A percentile compares a stretch with the other conserved stretches of the same genome.
Evolutionary conservation across 2,888 invertebrate species (phyloP).

Genomic region (Dascillus cervinus): DNA sequence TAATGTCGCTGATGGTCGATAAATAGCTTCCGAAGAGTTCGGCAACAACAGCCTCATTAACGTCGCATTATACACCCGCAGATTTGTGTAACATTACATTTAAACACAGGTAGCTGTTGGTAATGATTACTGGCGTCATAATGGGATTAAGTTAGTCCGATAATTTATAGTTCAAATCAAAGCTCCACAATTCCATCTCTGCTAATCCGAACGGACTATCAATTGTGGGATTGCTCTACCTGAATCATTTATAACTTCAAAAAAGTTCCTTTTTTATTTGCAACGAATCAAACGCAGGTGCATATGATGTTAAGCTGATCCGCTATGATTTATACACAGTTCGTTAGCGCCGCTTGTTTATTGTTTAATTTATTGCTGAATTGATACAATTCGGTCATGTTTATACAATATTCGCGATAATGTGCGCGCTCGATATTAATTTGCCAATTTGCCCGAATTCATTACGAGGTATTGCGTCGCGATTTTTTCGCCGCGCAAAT

Average conservation of each 20-base stretch:
- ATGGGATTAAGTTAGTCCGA: slow-evolving; percentile 40
- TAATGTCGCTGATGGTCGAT: no score
- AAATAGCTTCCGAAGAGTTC: no score
- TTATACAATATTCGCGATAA: slow-evolving; percentile 10
- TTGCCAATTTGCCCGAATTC: no score
- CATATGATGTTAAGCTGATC: slow-evolving; percentile 27
- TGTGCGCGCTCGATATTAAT: slow-evolving; percentile 15
- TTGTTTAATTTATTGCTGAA: slow-evolving; percentile 23
- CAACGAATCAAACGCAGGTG: slow-evolving; percentile 35
- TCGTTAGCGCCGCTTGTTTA: slow-evolving; percentile 28
- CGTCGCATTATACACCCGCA: no score
- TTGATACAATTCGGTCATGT: slow-evolving; percentile 12
- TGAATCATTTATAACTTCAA: slow-evolving; percentile 36
- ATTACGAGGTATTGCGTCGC: no score
- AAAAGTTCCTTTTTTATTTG: slow-evolving; percentile 36
- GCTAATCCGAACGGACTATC: slow-evolving; percentile 41
- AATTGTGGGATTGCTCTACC: slow-evolving; percentile 45
- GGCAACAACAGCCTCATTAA: no score
- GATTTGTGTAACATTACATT: no score
- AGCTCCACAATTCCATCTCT: slow-evolving; percentile 30
- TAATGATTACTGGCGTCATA: slow-evolving; percentile 32
- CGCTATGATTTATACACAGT: slow-evolving; percentile 25
- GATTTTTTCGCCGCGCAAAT: no score
- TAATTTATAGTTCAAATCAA: slow-evolving; percentile 37
- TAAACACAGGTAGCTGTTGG: slow-evolving; percentile 34